Base-by-base conservation (phyloP, 1,140 invertebrate genomes). In the Whitmania pigra region DNA sequence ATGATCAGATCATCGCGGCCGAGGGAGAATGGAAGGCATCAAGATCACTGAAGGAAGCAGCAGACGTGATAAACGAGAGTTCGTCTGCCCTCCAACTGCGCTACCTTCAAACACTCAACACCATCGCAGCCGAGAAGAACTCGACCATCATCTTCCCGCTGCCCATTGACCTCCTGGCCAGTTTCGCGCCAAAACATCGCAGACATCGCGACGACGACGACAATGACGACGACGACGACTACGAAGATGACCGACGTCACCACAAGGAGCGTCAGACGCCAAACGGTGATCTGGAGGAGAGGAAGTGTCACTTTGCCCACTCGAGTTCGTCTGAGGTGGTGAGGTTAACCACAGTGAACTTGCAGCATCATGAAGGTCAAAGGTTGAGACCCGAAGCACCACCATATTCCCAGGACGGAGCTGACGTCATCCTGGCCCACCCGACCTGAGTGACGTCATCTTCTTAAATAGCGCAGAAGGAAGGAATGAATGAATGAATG, bases 121-220 rank as follows among this genome's bases (percentile, higher is more conserved):
- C 90, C 15, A 95, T 97, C 80, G 93, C 93, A 60, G 92, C 93
- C 2, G 94, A 97, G 85, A 97, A 97, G 84, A 97, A 96, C 82
- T 96, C 94, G 6, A 97, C 94, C 13, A 97, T 97, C 78, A 90
- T 97, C 72, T 97, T 97, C 83, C 94, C 94, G 29, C 85, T 97
- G 75, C 93, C 93, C 43, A 91, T 96, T 78, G 93, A 96, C 78
- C 87, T 95, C 76, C 79, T 96, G 60, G 88, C 71, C 36, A 29
- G 55, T 20, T 78, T 79, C 25, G 53, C 43, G 15, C 67, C 67
- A 20, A n/a, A 27, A 29, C 67, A 68, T 36, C 67, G 31, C 29
- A 7, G 25, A 20, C 67, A 36, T 20, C 67, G 22, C 13, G 29
- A 20, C 25, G 29, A 9, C n/a, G 67, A 29, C 29, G 20, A 63